These are phyloP conservation scores for Platanista minor DNA, from an alignment of 2,113 vertebrate species.

Conservation along the genomic window DNA sequence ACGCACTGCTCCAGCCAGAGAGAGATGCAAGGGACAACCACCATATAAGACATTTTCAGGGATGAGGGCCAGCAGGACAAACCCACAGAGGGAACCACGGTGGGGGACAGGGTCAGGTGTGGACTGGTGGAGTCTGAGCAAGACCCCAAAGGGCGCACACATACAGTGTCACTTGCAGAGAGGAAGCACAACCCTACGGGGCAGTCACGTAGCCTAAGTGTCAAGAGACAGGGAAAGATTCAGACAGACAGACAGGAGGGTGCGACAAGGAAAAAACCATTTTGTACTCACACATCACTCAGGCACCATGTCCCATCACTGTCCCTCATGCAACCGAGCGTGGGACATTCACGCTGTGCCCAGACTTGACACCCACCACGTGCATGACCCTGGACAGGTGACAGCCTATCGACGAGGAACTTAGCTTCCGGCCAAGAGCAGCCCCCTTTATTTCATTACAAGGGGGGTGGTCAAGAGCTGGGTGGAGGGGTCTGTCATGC, in stretches of 20 bases:
- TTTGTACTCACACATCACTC: neutral
- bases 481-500: neutral
- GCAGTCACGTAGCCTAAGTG: conserved; percentile 27
- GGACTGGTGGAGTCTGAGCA: neutral
- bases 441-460: neutral
- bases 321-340: neutral
- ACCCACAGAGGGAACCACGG: neutral
- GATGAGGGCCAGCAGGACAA: neutral
- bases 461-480: neutral
- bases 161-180: neutral
- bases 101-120: neutral
- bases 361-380: neutral
- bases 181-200: conserved; percentile 4
- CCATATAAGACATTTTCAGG: neutral
- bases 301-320: neutral
- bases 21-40: neutral
- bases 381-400: neutral
- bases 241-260: neutral
- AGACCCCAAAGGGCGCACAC: neutral
- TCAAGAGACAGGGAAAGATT: neutral
- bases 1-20: neutral
- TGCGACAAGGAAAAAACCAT: neutral
- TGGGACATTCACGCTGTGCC: neutral
- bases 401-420: fast-evolving
- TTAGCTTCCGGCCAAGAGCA: neutral